Evolutionary conservation across 1,140 invertebrate genomes (phyloP).

Genomic region (Brachionus angularis): DNA sequence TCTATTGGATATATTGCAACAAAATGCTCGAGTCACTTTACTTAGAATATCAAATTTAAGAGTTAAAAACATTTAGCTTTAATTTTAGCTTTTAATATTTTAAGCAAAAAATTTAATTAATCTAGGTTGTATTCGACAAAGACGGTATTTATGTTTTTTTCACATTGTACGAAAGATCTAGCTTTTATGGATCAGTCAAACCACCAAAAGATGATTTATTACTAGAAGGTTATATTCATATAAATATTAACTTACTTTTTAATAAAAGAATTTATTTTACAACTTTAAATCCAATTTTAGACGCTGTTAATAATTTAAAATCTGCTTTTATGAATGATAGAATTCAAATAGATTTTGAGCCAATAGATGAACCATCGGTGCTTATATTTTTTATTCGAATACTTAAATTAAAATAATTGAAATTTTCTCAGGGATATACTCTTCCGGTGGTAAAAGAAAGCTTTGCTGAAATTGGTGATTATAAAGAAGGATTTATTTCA

Average conservation of each 20-base stretch:
- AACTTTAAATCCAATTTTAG: too few relatives aligned
- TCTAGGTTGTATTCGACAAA: constrained; percentile 4
- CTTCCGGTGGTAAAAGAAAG: constrained; percentile 27
- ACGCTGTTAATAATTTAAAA: constrained; percentile 8
- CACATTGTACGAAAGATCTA: constrained; percentile 15
- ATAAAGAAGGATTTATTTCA: constrained; percentile 29
- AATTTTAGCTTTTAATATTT: not conserved
- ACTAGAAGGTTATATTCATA: constrained; percentile 4
- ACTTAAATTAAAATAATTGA: too few relatives aligned
- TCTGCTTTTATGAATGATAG: constrained; percentile 1
- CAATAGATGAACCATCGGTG: constrained; percentile 5
- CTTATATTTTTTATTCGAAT: too few relatives aligned
- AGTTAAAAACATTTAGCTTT: not conserved
- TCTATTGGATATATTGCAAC: not conserved
- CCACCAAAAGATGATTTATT: not conserved
- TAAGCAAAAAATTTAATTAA: not conserved
- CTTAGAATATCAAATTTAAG: not conserved
- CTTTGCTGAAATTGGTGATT: constrained; percentile 20
- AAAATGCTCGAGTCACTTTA: not conserved
- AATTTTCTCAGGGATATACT: constrained; percentile 19
- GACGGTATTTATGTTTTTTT: constrained; percentile 29
- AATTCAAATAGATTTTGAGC: constrained; percentile 39
- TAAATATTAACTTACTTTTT: not conserved
- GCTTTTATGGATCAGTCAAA: not conserved
- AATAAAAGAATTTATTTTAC: not conserved